These are phyloP conservation scores for Phaethornis superciliosus DNA, from an alignment of 2,113 vertebrate species.

Conservation along the genomic window DNA sequence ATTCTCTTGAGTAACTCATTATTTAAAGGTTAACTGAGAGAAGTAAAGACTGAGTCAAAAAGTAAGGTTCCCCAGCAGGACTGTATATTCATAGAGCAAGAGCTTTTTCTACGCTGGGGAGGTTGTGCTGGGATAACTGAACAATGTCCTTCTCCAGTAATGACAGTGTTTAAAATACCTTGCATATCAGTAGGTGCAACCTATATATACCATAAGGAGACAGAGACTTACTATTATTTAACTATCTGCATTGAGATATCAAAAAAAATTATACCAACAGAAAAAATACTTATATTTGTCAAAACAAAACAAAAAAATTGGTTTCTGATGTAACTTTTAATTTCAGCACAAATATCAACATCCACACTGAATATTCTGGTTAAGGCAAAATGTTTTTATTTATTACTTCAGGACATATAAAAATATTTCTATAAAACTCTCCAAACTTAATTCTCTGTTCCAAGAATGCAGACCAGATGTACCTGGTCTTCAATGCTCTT, in stretches of 20 bases:
- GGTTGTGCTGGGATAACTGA: neutral
- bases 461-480: neutral
- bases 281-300: neutral
- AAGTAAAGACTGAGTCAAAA: neutral
- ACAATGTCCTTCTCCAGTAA: neutral
- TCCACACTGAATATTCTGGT: neutral
- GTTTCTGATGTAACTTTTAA: neutral
- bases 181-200: neutral
- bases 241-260: rapidly evolving
- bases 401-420: neutral
- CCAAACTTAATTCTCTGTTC: neutral
- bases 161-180: neutral
- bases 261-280: neutral
- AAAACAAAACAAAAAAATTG: neutral
- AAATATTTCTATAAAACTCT: neutral
- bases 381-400: neutral
- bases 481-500: neutral
- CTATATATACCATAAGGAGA: neutral
- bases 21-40: neutral
- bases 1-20: neutral
- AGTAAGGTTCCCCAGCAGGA: neutral
- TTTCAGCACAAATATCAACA: neutral
- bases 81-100: neutral
- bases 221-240: neutral
- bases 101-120: neutral